Evolutionary conservation across 2,888 invertebrate species (phyloP).

Genomic region (Thalpophila matura): DNA sequence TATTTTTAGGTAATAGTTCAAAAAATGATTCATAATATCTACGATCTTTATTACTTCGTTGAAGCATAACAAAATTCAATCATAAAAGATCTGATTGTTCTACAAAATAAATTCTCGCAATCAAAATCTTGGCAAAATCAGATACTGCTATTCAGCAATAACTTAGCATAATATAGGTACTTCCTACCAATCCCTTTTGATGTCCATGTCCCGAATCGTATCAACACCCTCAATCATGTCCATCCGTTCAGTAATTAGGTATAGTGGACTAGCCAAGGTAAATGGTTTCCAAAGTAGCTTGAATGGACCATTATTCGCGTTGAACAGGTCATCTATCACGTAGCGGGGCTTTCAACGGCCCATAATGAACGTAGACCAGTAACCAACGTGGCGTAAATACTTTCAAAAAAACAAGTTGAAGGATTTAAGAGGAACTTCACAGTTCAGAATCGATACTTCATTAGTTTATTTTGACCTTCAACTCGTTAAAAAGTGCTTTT

Average conservation of each 20-base stretch:
- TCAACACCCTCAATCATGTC: conserved; percentile 51
- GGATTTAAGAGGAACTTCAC: conserved; percentile 12
- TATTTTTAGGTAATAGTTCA: no score
- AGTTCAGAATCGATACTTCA: conserved; percentile 26
- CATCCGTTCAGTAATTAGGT: conserved; percentile 59
- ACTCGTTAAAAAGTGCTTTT: conserved; percentile 16
- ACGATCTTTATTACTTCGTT: background rate
- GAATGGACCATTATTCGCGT: conserved; percentile 83
- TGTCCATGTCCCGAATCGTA: conserved; percentile 33
- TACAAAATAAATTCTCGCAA: conserved; percentile 12
- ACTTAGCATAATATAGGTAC: conserved; percentile 8
- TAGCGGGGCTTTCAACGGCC: conserved; percentile 73
- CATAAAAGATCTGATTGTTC: background rate
- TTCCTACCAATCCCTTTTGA: conserved; percentile 28
- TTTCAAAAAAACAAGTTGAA: conserved; percentile 47
- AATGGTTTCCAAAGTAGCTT: conserved; percentile 69
- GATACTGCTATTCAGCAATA: conserved; percentile 9
- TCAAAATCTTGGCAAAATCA: conserved; percentile 26
- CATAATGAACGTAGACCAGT: conserved; percentile 77
- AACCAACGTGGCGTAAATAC: conserved; percentile 59
- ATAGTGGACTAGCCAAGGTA: conserved; percentile 61
- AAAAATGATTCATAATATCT: background rate
- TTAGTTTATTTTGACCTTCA: conserved; percentile 23
- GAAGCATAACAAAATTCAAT: background rate
- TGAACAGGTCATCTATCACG: conserved; percentile 83